These are phyloP conservation scores for Silvanus unidentatus DNA, from an alignment of 2,888 invertebrate species.

Conservation along the genomic window DNA sequence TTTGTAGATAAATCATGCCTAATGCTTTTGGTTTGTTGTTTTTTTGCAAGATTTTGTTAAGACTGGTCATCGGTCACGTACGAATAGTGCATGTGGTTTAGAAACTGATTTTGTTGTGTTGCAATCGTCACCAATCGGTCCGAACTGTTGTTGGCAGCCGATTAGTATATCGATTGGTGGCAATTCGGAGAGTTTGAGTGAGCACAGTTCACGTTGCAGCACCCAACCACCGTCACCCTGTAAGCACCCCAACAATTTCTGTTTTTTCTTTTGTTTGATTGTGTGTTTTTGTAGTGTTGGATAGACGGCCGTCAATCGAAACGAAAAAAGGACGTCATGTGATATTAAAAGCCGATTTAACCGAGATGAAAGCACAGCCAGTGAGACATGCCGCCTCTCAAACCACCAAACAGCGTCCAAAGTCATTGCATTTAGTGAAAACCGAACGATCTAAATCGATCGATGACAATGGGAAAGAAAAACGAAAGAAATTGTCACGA, in stretches of 20 bases:
- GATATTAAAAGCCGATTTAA: conserved; percentile 34
- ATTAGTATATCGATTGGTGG: conserved; percentile 43
- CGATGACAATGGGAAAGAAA: conserved; percentile 27
- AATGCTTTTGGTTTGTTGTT: background rate
- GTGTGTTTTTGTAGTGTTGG: conserved; percentile 25
- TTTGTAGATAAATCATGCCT: too few relatives aligned
- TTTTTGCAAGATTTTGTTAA: background rate
- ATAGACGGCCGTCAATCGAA: conserved; percentile 30
- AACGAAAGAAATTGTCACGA: conserved; percentile 35
- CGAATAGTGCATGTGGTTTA: conserved; percentile 39
- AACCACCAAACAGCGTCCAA: conserved; percentile 32
- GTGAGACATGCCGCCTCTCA: too few relatives aligned
- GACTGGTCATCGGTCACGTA: conserved; percentile 35
- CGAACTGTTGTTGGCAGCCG: conserved; percentile 48
- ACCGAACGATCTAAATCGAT: conserved; percentile 39
- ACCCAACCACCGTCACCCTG: conserved; percentile 41
- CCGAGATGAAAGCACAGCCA: conserved; percentile 9
- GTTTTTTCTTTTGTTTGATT: too few relatives aligned
- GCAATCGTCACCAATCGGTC: conserved; percentile 49
- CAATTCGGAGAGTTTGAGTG: conserved; percentile 43
- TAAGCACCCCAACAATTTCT: conserved; percentile 20
- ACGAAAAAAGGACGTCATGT: conserved; percentile 35
- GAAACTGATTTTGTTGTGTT: conserved; percentile 53
- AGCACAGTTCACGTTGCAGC: conserved; percentile 44
- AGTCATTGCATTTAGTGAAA: conserved; percentile 31